These are phyloP conservation scores for Drosophila grimshawi DNA, from an alignment of 1,140 invertebrate species.

Conservation along the genomic window DNA sequence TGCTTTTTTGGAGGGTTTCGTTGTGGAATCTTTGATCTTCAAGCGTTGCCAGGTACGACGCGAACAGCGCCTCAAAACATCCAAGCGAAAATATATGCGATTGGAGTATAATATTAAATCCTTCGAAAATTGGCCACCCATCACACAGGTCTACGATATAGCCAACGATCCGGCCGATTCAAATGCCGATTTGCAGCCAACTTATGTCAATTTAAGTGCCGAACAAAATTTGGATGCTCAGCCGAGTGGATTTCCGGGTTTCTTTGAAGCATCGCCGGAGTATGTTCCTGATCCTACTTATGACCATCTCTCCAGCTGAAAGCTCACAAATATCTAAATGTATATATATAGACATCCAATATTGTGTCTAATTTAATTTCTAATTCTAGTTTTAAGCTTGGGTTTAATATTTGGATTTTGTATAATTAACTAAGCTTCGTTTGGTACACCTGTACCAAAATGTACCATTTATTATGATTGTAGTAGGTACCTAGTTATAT, in stretches of 20 bases:
- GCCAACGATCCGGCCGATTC: constrained; percentile 36
- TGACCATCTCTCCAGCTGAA: not conserved
- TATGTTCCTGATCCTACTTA: not conserved
- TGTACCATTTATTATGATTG: no score
- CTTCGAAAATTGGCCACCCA: constrained; percentile 87
- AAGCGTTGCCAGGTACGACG: constrained; percentile 85
- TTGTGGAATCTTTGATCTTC: constrained; percentile 87
- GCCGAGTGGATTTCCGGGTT: constrained; percentile 83
- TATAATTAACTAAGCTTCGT: no score
- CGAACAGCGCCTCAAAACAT: constrained; percentile 86
- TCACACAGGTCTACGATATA: constrained; percentile 84
- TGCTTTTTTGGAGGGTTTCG: constrained; percentile 86
- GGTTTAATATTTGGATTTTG: no score
- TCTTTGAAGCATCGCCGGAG: constrained; percentile 59
- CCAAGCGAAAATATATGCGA: constrained; percentile 87
- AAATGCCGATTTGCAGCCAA: constrained; percentile 46
- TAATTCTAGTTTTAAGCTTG: not conserved
- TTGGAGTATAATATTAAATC: constrained; percentile 86
- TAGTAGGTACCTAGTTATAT: no score
- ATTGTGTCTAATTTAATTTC: not conserved
- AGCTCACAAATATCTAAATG: no score
- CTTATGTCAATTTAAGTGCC: constrained; percentile 83
- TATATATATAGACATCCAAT: no score
- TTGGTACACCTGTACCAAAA: no score
- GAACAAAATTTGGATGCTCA: constrained; percentile 84